Conservation (phyloP, 2,113 vertebrate genomes). For the Macrotis lagotis region DNA sequence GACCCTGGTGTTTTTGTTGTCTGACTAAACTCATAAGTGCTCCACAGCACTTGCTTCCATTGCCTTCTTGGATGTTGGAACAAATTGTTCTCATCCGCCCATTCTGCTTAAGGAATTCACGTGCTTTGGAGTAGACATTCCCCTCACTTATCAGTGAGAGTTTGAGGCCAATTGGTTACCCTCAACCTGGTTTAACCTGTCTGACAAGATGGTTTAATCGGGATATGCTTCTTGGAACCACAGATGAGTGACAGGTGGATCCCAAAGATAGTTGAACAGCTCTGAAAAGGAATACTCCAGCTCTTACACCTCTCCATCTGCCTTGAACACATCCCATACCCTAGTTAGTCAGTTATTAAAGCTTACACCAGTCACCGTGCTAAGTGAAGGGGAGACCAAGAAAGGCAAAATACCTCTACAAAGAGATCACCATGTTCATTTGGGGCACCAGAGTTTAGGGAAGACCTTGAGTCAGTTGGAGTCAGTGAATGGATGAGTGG, state of each 20-base stretch:
- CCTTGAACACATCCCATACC: too few relatives aligned
- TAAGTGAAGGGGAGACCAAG: too few relatives aligned
- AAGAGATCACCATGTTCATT: too few relatives aligned
- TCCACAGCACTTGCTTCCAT: not conserved
- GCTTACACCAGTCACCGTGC: too few relatives aligned
- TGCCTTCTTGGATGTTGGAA: not conserved
- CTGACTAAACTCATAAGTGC: not conserved
- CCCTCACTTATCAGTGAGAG: not conserved
- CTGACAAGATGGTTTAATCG: not conserved
- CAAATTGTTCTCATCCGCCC: not conserved
- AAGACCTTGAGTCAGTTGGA: too few relatives aligned
- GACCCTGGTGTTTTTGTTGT: not conserved
- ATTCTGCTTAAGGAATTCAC: not conserved
- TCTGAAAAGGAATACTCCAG: not conserved
- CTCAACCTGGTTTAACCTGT: not conserved
- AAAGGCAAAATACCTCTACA: too few relatives aligned
- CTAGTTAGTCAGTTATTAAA: too few relatives aligned
- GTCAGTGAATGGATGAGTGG: too few relatives aligned
- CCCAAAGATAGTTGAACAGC: not conserved
- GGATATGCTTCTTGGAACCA: too few relatives aligned
- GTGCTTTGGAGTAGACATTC: too few relatives aligned
- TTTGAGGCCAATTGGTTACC: not conserved
- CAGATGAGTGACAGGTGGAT: not conserved
- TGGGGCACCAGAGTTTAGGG: too few relatives aligned
- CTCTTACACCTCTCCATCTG: not conserved